These are phyloP conservation scores for Phylloscopus trochiloides DNA, from an alignment of 2,113 vertebrate species.

Conservation along the genomic window DNA sequence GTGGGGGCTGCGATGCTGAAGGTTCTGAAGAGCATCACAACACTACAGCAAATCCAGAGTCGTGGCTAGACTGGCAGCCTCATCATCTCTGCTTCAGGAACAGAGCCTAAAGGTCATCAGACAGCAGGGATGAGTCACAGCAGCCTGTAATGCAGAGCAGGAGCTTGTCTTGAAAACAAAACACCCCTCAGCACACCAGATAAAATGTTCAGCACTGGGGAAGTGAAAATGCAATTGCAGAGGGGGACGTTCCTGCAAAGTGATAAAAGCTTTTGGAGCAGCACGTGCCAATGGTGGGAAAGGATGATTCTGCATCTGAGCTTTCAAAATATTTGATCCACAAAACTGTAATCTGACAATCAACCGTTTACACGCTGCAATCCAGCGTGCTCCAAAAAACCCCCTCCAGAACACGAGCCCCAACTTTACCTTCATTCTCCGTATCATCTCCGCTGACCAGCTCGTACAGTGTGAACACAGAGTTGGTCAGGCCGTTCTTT, in stretches of 20 bases:
- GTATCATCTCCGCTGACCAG: constrained; percentile 91
- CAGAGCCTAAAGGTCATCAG: background rate
- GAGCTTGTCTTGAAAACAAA: background rate
- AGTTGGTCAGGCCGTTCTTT: constrained; percentile 89
- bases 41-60: background rate
- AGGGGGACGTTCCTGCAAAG: background rate
- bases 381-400: background rate
- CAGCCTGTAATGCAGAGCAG: background rate
- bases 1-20: accelerated
- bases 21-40: background rate
- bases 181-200: background rate
- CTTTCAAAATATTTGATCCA: background rate
- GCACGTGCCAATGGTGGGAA: background rate
- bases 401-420: accelerated
- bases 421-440: constrained; percentile 84
- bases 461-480: constrained; percentile 94
- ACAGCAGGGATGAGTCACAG: background rate
- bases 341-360: background rate
- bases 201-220: background rate
- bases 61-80: background rate
- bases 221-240: background rate
- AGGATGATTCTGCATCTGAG: background rate
- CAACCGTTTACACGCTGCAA: accelerated
- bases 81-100: background rate
- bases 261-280: background rate